Base-by-base conservation (phyloP, 1,140 invertebrate genomes). In the Saccostrea echinata region DNA sequence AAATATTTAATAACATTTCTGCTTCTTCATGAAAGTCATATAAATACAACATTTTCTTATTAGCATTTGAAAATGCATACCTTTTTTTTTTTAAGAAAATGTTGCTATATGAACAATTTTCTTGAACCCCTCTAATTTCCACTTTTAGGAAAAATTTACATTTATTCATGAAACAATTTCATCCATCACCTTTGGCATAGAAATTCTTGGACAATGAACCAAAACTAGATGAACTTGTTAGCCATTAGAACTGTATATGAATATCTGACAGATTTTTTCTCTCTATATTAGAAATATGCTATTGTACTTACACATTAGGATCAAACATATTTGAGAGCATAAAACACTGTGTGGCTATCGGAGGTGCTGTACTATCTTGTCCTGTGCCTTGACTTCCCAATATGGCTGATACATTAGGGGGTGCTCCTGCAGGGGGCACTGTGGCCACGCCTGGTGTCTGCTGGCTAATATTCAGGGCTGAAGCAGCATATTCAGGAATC, bases 241-340 rank as follows among this genome's bases (percentile, higher is more conserved):
- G 1, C 24, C 68, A 2, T 76, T 11, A 9, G 1, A 8, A 1
- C 3, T 76, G 68, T 76, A 71, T 1, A 16, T 71, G 53, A 55
- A n/a, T n/a, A n/a, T n/a, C n/a, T n/a, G 53, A 71, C 64, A 24
- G 16, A 71, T 80, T 24, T 43, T 80, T 80, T 80, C 35, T 43
- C 71, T 18, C 24, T 27, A 1, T 80, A 1, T 21, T 30, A 24
- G 27, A 33, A 6, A 21, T 21, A 21, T 61, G 6, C 35, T 18
- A 27, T 12, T 30, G 27, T 84, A 95, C 95, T 94, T 94, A 96
- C 95, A 94, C 93, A 86, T 96, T 95, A 8, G 98, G 98, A 95
- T 99, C 99, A 95, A 99, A 99, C 99, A 99, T 99, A 92, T 99
- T 99, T 53, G 98, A 98, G 52, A 99, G 96, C 97, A 99, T 98